Evolutionary conservation across 2,888 invertebrate genomes (phyloP).

Genomic region (Volucella bombylans): DNA sequence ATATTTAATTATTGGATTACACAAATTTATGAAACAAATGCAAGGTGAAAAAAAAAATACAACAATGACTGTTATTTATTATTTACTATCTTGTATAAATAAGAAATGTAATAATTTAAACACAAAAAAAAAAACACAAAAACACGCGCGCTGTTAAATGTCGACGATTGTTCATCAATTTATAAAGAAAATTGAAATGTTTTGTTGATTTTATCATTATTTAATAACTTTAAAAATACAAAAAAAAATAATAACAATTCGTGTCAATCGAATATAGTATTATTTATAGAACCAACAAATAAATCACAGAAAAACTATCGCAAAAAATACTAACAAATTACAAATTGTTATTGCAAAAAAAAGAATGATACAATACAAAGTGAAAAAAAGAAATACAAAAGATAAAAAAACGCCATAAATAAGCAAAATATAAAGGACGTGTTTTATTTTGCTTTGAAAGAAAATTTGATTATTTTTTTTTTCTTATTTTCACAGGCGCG

Average conservation of each 20-base stretch:
- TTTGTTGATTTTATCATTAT: constrained; percentile 54
- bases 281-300: constrained; percentile 52
- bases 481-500: constrained; percentile 2
- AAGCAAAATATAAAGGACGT: constrained; percentile 58
- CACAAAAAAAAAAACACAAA: constrained; percentile 13
- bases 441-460: constrained; percentile 45
- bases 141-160: constrained; percentile 57
- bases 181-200: constrained; percentile 43
- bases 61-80: constrained; percentile 66
- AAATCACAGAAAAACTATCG: constrained; percentile 49
- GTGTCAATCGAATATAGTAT: constrained; percentile 67
- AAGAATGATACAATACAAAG: constrained; percentile 33
- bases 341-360: constrained; percentile 61
- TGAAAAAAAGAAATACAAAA: constrained; percentile 37
- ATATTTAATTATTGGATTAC: constrained; percentile 50
- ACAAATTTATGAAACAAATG: constrained; percentile 30
- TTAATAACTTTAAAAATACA: constrained; percentile 26
- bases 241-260: constrained; percentile 47
- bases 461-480: not conserved
- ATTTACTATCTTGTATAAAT: constrained; percentile 53
- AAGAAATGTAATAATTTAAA: constrained; percentile 1
- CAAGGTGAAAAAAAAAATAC: constrained; percentile 17
- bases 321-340: constrained; percentile 40
- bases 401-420: constrained; percentile 65
- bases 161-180: constrained; percentile 50